Evolutionary conservation across 2,797 vertebrate species (phyloP).

Genomic region (Gambusia yucatana): DNA sequence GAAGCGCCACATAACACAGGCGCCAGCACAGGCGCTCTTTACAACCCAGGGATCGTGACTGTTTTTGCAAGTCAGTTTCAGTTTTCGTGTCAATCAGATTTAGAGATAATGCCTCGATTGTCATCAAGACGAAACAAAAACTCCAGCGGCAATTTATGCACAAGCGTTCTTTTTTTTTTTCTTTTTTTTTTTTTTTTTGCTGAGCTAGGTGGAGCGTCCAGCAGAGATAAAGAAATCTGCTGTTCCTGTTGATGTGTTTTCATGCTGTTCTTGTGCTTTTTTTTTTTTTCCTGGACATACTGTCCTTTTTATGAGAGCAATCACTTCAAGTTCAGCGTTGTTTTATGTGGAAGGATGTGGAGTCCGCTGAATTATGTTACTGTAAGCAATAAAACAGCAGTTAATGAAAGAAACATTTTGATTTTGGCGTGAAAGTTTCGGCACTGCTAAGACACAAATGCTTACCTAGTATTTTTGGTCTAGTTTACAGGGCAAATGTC

Average conservation of each 20-base stretch:
- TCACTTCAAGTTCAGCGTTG: background rate
- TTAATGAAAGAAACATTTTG: background rate
- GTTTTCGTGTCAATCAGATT: slow-evolving; percentile 20
- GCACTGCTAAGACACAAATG: no score
- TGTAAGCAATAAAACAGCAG: background rate
- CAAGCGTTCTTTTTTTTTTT: no score
- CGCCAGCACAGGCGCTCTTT: slow-evolving; percentile 19
- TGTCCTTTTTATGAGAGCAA: slow-evolving; percentile 1
- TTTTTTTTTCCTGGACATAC: background rate
- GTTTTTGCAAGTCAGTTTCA: slow-evolving; percentile 36
- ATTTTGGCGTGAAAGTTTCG: background rate
- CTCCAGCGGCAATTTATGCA: slow-evolving; percentile 37
- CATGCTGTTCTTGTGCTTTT: background rate
- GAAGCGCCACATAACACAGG: slow-evolving; percentile 32
- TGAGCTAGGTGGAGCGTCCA: slow-evolving; percentile 41
- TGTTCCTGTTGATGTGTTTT: slow-evolving; percentile 14
- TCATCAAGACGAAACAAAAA: slow-evolving; percentile 40
- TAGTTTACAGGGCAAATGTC: no score
- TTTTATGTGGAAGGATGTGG: background rate
- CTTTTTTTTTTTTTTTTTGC: slow-evolving; percentile 28
- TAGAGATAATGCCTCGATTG: slow-evolving; percentile 31
- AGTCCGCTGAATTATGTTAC: background rate
- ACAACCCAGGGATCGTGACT: slow-evolving; percentile 35
- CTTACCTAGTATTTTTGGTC: no score
- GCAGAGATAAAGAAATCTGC: slow-evolving; percentile 51